A percentile compares a stretch with the other conserved stretches of the same genome.
These are phyloP conservation scores for Ips nitidus DNA, from an alignment of 1,140 invertebrate genomes.

Conservation along the genomic window DNA sequence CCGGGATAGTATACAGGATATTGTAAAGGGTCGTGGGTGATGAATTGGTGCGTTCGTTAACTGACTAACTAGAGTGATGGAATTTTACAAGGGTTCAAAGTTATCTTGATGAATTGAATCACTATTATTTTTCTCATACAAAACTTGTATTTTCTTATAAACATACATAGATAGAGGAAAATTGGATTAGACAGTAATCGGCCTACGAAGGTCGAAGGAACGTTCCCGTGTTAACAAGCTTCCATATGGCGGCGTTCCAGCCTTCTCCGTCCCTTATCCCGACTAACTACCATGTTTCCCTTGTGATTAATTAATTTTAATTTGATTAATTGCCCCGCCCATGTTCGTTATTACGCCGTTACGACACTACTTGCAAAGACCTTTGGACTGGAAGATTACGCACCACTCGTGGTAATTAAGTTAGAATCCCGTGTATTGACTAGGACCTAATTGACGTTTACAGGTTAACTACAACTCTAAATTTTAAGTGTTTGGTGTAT, in stretches of 20 bases:
- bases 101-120: no score
- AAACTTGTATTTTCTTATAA: no score
- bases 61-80: not conserved
- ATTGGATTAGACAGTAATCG: no score
- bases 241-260: not conserved
- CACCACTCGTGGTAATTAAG: not conserved
- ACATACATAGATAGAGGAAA: no score
- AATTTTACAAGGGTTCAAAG: no score
- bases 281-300: slow-evolving; percentile 30
- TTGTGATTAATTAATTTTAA: slow-evolving; percentile 37
- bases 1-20: not conserved
- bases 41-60: not conserved
- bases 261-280: slow-evolving; percentile 10
- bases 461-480: not conserved
- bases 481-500: not conserved
- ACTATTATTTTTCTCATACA: no score
- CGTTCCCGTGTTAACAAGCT: not conserved
- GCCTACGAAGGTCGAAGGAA: not conserved
- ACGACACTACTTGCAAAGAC: slow-evolving; percentile 5
- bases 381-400: slow-evolving; percentile 7
- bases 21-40: not conserved
- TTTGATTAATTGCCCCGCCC: slow-evolving; percentile 31
- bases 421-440: not conserved
- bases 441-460: not conserved
- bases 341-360: slow-evolving; percentile 18